These are phyloP conservation scores for Myzus persicae DNA, from an alignment of 1,140 invertebrate genomes.

Conservation along the genomic window DNA sequence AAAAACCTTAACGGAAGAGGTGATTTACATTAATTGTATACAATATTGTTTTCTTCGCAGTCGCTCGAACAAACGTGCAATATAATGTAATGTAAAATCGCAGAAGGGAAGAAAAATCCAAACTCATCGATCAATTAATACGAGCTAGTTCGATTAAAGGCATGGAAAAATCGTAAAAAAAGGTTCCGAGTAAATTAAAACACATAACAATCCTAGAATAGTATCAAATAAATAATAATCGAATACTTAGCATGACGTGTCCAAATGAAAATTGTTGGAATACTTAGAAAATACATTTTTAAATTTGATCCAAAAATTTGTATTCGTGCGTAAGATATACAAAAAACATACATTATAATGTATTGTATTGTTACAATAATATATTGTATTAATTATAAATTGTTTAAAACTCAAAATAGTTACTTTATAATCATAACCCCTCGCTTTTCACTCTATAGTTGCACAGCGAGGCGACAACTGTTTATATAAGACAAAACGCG, in stretches of 20 bases:
- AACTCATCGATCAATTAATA: neutral
- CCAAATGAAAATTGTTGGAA: too few relatives aligned
- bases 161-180: neutral
- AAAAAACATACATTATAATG: too few relatives aligned
- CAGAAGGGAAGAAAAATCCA: neutral
- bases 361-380: too few relatives aligned
- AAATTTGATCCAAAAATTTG: too few relatives aligned
- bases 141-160: neutral
- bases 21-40: neutral
- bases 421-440: neutral
- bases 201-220: too few relatives aligned
- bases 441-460: neutral
- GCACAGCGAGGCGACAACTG: neutral
- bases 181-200: too few relatives aligned
- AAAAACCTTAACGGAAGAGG: neutral
- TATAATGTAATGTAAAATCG: neutral
- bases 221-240: too few relatives aligned
- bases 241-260: too few relatives aligned
- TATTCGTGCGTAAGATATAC: too few relatives aligned
- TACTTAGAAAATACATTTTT: too few relatives aligned
- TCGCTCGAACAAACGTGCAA: neutral
- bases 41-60: neutral
- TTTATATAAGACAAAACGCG: neutral
- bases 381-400: neutral
- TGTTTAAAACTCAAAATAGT: neutral